Percentiles rank a stretch among this genome's conserved stretches.
Evolutionary conservation across 2,113 vertebrate genomes (phyloP).

Genomic region (Bostrychus sinensis): DNA sequence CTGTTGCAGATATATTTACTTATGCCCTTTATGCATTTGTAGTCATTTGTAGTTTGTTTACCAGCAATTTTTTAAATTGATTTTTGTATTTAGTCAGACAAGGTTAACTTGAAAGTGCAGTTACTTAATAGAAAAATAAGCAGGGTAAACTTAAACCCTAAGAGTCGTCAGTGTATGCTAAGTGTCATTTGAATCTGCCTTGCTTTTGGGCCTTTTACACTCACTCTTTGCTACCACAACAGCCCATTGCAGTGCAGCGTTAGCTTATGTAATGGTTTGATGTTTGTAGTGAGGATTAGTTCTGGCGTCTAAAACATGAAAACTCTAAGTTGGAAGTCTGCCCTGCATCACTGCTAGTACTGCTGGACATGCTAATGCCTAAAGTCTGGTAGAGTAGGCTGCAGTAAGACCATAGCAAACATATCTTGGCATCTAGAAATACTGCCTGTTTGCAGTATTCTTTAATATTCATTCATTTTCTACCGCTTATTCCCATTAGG

Average conservation of each 20-base stretch:
- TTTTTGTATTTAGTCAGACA: too few species aligned
- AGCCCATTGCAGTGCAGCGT: slow-evolving; percentile 29
- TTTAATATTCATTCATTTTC: too few species aligned
- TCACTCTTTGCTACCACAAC: slow-evolving; percentile 14
- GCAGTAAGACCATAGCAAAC: not conserved
- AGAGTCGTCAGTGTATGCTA: too few species aligned
- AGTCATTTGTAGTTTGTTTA: too few species aligned
- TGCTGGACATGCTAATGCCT: slow-evolving; percentile 24
- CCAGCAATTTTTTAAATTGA: too few species aligned
- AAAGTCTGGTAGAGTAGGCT: not conserved
- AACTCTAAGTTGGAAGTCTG: slow-evolving; percentile 56
- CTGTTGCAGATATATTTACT: too few species aligned
- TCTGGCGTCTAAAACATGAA: slow-evolving; percentile 48
- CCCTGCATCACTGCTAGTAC: slow-evolving; percentile 25
- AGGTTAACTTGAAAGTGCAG: too few species aligned
- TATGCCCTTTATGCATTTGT: too few species aligned
- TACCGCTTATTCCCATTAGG: too few species aligned
- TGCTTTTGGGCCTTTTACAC: slow-evolving; percentile 11
- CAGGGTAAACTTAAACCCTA: too few species aligned
- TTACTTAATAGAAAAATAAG: too few species aligned
- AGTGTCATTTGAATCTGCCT: not conserved
- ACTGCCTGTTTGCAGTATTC: not conserved
- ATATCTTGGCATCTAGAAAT: not conserved
- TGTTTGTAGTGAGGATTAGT: slow-evolving; percentile 63
- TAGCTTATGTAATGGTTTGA: slow-evolving; percentile 57